Base-by-base conservation (phyloP, 53 echinoderm and acorn worm species). In the Holothuria scabra region DNA sequence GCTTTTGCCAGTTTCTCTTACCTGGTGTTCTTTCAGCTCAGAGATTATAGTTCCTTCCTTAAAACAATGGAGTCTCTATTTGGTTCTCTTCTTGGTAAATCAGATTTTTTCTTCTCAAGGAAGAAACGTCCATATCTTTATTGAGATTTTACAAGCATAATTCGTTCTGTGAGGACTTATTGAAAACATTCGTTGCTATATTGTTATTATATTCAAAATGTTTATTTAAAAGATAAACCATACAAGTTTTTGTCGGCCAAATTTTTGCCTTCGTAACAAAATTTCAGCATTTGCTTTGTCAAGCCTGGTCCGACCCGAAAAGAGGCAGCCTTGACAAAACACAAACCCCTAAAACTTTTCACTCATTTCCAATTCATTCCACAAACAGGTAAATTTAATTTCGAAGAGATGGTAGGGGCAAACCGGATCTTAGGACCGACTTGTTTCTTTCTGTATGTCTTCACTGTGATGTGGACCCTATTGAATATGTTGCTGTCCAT, bases 71-170 rank as follows among this genome's bases (percentile, higher is more conserved):
- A 93, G 55, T 93, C 93, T 41, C 90, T 95, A 41, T 95, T 95
- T 60, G 92, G 93, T 69, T 93, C 95, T 10, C 83, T 95, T n/a
- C 89, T 95, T 0, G 95, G 95, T 95, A 93, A 93, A 89, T 62
- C 34, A 35, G 22, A 29, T 24, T 31, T 65, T 24, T 7, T 28
- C 13, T 65, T 65, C 65, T 28, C 14, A 24, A 24, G 8, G 0
- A 13, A n/a, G 18, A 65, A 65, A 14, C 12, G 4, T n/a, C 32
- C 12, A 24, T 65, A 1, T 12, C 9, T 10, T 65, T 65, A 1
- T 11, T 28, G 1, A 2, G 16, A 4, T 12, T 64, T 28, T 64
- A 12, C 31, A 28, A 28, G 6, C 6, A 35, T 35, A 6, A 3
- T 35, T 35, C 35, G 3, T 35, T 35, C n/a, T n/a, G n/a, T n/a